Conservation (phyloP, 2,113 vertebrate species). For the Cettia cetti region DNA sequence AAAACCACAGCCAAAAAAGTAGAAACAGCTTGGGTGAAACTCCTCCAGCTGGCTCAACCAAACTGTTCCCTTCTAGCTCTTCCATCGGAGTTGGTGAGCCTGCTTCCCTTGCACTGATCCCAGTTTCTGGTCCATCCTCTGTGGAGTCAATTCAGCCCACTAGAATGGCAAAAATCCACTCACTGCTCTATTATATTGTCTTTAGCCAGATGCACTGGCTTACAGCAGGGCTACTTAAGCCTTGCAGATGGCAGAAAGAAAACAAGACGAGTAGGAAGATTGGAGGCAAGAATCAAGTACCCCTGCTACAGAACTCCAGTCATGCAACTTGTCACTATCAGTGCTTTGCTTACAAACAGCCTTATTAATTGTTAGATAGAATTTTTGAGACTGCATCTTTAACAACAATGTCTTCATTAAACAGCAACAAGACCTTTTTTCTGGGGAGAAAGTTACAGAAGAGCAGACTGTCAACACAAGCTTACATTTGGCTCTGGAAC, state of each 20-base stretch:
- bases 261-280: background rate
- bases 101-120: background rate
- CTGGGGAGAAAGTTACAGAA: background rate
- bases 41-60: background rate
- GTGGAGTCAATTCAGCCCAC: background rate
- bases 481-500: background rate
- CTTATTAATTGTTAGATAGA: background rate
- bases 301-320: background rate
- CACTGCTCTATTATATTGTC: background rate
- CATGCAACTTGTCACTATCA: fast-evolving
- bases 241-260: background rate
- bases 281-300: background rate
- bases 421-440: background rate
- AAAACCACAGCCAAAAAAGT: background rate
- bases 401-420: background rate
- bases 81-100: background rate
- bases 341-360: background rate
- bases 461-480: background rate
- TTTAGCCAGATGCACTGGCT: background rate
- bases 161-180: background rate
- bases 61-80: background rate
- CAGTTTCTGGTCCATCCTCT: background rate
- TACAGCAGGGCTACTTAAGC: background rate
- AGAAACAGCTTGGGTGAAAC: background rate
- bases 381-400: background rate